These are phyloP conservation scores for Elgaria multicarinata DNA, from an alignment of 2,113 vertebrate species.

Conservation along the genomic window DNA sequence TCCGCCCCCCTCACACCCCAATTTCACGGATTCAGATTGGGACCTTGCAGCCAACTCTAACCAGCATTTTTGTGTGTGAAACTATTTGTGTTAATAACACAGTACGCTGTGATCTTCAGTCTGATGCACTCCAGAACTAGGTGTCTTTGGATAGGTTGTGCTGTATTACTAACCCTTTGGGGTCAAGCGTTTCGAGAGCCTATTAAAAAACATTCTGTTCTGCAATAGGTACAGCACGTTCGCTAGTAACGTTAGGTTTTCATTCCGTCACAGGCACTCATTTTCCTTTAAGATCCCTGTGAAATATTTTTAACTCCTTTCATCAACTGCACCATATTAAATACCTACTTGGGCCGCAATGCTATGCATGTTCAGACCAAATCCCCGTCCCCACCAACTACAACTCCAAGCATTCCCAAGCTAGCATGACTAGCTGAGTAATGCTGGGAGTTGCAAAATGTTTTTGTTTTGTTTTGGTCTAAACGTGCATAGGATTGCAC, in stretches of 20 bases:
- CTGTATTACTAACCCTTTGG: not conserved
- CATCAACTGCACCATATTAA: not conserved
- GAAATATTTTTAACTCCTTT: not conserved
- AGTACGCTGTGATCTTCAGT: not conserved
- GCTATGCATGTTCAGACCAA: too few relatives aligned
- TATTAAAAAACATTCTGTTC: not conserved
- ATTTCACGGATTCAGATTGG: not conserved
- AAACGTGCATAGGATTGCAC: too few relatives aligned
- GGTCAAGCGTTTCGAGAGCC: not conserved
- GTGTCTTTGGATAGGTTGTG: not conserved
- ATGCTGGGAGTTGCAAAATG: too few relatives aligned
- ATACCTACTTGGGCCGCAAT: not conserved
- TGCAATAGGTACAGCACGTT: accelerated
- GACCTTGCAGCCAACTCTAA: not conserved
- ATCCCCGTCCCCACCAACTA: too few relatives aligned
- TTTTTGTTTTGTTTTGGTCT: too few relatives aligned
- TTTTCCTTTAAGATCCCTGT: not conserved
- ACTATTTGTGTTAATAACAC: not conserved
- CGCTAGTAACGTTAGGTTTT: not conserved
- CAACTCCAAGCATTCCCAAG: too few relatives aligned
- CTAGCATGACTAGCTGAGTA: too few relatives aligned
- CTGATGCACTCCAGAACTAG: not conserved
- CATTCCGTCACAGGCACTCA: not conserved
- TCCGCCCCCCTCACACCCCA: too few relatives aligned
- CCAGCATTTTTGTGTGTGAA: not conserved